Base-by-base conservation (phyloP, 2,888 invertebrate genomes). In the Papilio demoleus region DNA sequence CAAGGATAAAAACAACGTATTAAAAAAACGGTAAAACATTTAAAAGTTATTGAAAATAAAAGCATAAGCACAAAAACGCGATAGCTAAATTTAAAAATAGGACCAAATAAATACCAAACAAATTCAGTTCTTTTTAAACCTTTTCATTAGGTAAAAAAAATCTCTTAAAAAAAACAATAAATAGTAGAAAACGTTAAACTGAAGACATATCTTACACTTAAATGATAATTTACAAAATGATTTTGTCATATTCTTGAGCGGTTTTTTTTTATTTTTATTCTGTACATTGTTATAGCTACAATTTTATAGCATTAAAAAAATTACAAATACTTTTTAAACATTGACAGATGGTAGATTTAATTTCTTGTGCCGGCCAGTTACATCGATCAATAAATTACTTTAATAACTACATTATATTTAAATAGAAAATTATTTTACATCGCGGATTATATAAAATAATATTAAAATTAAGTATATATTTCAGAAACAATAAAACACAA, bases 91-190 rank as follows among this genome's bases (percentile, higher is more conserved):
- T 67, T 50, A 61, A 67, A 67, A 67, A 67, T 60, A 60, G 40
- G n/a, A 67, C 67, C 60, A 60, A 67, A 45, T 47, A 61, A 53
- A 56, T 67, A 68, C 45, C 36, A 64, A 64, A 58, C 27, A 42
- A 64, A 59, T n/a, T 68, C 68, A 68, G 68, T 68, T 64, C 64
- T 68, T 68, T 68, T 31, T 59, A 56, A 67, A 56, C 38, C 31
- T 47, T 62, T 40, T 53, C 38, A 53, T 61, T 27, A 19, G 19
- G 53, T 58, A 62, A 63, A 56, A 31, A 62, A 50, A 31, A 31
- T 62, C 31, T 14, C 17, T 27, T 31, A 34, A 58, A 58, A 8
- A 24, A 59, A 68, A 59, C 31, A 68, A 68, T 68, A 68, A 68
- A 65, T 65, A 68, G 19, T 58, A 65, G 58, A 65, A 50, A 65